Evolutionary conservation across 2,888 invertebrate genomes (phyloP), one percentile per base, ranked within the genome.

Genomic region (Ametastegia equiseti): DNA sequence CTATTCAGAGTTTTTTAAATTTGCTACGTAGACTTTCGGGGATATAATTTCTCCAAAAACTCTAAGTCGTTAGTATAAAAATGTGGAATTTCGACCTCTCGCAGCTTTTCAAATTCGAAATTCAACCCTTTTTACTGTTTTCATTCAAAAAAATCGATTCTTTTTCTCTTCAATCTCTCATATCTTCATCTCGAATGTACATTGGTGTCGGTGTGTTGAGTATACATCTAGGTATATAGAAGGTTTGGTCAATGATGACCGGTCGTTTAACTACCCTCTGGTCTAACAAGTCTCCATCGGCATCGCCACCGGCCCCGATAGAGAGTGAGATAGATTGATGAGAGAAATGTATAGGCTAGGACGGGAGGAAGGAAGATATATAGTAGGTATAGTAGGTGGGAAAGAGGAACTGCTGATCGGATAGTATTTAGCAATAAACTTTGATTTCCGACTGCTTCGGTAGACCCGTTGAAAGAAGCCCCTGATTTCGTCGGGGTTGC

Each of bases 351-450:
- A 27, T 15, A 6, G 50, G 6, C 13, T 30, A 39, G 57, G 13
- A 19, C 27, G 71, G 15, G 50, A 47, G n/a, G n/a, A n/a, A n/a
- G n/a, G n/a, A n/a, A n/a, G n/a, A n/a, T n/a, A n/a, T n/a, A n/a
- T n/a, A n/a, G n/a, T n/a, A n/a, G n/a, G n/a, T n/a, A n/a, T n/a
- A n/a, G n/a, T n/a, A n/a, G n/a, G n/a, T n/a, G n/a, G n/a, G n/a
- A 9, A 79, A 30, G 50, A 33, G 87, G 89, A 89, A 91, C 86
- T 90, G 91, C 91, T 92, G 91, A 91, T 91, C 90, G 89, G 86
- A 88, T 90, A 85, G 91, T 92, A 92, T 92, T 91, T 91, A 91
- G 91, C 91, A 91, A 91, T 92, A 91, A 91, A 91, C 90, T 91
- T 90, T 89, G 90, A 90, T 90, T 91, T 88, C 89, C 88, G 88